Percentiles rank a stretch among this genome's conserved stretches.
Evolutionary conservation across 1,140 invertebrate species (phyloP).

Genomic region (Ceratoteleas bidentatus): DNA sequence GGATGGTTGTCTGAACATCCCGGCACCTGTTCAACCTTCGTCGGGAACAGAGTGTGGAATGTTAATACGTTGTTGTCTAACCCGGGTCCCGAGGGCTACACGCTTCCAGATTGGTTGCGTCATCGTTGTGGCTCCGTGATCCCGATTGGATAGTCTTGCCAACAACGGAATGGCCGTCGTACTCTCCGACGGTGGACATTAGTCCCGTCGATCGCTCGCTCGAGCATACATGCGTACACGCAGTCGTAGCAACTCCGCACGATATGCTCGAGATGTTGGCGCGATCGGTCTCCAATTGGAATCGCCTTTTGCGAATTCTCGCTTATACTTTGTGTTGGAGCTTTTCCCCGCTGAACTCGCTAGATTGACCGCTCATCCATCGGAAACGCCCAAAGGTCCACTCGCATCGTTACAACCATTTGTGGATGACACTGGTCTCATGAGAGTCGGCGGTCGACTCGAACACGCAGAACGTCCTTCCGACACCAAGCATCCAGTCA

Average conservation of each 20-base stretch:
- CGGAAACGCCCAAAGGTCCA: not conserved
- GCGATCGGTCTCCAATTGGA: not conserved
- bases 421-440: not conserved
- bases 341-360: too few relatives aligned
- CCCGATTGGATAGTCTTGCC: constrained; percentile 50
- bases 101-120: too few relatives aligned
- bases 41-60: constrained; percentile 70
- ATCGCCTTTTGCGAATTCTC: not conserved
- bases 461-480: too few relatives aligned
- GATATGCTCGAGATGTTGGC: not conserved
- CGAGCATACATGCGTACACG: not conserved
- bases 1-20: constrained; percentile 65
- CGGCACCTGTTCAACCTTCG: constrained; percentile 64
- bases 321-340: not conserved
- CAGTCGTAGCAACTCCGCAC: not conserved
- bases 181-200: constrained; percentile 47
- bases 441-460: too few relatives aligned
- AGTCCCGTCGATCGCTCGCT: too few relatives aligned
- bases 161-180: too few relatives aligned
- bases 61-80: constrained; percentile 66
- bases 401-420: not conserved
- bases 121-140: too few relatives aligned
- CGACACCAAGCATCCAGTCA: too few relatives aligned
- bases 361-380: not conserved
- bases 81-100: too few relatives aligned